Evolutionary conservation across 2,888 invertebrate species (phyloP).

Genomic region (Tryphoninae sp.): DNA sequence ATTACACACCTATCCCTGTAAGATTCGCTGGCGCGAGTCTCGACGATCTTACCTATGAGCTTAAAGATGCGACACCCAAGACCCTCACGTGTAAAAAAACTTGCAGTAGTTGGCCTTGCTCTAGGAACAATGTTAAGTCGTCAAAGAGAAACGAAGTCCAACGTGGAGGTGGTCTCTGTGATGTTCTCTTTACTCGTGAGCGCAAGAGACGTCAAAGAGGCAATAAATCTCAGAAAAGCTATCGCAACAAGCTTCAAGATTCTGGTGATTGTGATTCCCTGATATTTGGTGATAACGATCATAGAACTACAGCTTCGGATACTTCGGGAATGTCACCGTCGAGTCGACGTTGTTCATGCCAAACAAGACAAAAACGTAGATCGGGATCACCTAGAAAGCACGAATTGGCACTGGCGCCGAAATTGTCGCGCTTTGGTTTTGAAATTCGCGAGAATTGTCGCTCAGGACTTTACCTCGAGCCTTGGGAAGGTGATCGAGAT

Average conservation of each 20-base stretch:
- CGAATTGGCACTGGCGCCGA: constrained; percentile 51
- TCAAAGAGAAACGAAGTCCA: constrained; percentile 15
- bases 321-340: constrained; percentile 31
- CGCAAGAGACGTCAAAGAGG: constrained; percentile 4
- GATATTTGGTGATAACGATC: neutral
- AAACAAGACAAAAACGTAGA: constrained; percentile 31
- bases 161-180: constrained; percentile 67
- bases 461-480: constrained; percentile 80
- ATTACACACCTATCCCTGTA: constrained; percentile 70
- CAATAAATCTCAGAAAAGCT: neutral
- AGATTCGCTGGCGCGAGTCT: constrained; percentile 72
- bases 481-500: constrained; percentile 62
- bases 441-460: constrained; percentile 82
- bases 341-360: constrained; percentile 23
- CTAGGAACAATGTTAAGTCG: neutral
- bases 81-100: constrained; percentile 45
- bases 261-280: constrained; percentile 19
- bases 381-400: constrained; percentile 49
- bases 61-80: constrained; percentile 64
- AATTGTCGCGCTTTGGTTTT: constrained; percentile 80
- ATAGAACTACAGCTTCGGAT: constrained; percentile 18
- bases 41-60: constrained; percentile 66
- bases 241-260: constrained; percentile 10
- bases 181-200: constrained; percentile 70
- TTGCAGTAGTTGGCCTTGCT: constrained; percentile 70